phyloP scores from a whole-genome alignment of 2,113 vertebrate species.

The Thermophis baileyi region DNA sequence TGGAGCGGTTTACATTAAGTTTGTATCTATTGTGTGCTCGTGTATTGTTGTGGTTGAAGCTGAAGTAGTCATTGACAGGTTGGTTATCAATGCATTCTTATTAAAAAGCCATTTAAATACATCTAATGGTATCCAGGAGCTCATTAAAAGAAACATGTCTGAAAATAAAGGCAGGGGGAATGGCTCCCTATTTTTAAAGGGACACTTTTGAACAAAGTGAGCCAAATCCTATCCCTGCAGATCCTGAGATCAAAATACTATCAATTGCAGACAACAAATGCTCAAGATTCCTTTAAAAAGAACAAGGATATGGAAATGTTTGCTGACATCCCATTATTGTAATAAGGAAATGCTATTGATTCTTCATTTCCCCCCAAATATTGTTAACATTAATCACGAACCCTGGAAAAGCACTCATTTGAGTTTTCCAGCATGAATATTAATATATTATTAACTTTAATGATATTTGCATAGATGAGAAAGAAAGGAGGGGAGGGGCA shows the following conservation, averaged over 20 bases:
- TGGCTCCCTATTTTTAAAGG: background rate
- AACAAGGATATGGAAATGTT: background rate
- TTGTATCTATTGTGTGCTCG: no score
- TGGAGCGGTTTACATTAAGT: no score
- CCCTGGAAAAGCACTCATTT: slow-evolving; percentile 4
- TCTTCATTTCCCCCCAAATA: slow-evolving; percentile 42
- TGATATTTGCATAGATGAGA: slow-evolving; percentile 27
- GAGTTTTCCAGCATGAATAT: background rate
- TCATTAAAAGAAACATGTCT: background rate
- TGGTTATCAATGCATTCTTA: background rate
- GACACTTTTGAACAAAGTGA: background rate
- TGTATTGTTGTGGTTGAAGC: no score
- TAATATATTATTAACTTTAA: slow-evolving; percentile 35
- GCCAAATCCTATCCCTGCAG: background rate
- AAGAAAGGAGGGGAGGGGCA: background rate
- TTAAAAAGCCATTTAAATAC: background rate
- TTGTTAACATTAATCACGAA: slow-evolving; percentile 20
- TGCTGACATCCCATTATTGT: background rate
- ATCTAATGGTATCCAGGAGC: background rate
- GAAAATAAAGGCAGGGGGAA: background rate
- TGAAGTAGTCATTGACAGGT: no score
- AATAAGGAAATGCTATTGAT: background rate
- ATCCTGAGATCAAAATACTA: background rate
- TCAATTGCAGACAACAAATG: background rate
- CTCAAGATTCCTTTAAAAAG: background rate